Evolutionary conservation across 2,888 invertebrate genomes (phyloP), one percentile per base, ranked within the genome.

Genomic region (Antheraea assamensis): DNA sequence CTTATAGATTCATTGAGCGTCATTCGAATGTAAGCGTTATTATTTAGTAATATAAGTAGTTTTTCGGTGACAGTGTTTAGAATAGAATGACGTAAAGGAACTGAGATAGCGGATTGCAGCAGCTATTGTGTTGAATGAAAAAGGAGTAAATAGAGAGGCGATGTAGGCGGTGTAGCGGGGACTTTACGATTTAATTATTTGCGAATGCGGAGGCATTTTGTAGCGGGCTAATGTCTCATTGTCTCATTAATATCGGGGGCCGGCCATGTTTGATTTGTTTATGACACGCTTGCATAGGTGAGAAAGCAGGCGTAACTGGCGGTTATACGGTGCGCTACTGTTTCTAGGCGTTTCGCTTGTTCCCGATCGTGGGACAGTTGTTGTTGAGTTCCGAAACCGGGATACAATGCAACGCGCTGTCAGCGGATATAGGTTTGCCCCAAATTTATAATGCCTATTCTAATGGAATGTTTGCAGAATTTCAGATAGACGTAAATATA

Each of bases 161-260:
- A 91, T 88, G 93, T 91, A 91, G 93, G 93, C 93, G 93, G 92
- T 87, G 91, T 91, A 91, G 92, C 92, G 93, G 93, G 94, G 93
- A 90, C 93, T 94, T 94, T 94, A 94, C 94, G 94, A 94, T 94
- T 94, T 94, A 94, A 94, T 94, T 94, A 94, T 94, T 94, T 91
- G 94, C 94, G 92, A 94, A 93, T 93, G 92, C 93, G 92, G 93
- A 93, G 94, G 94, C 93, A 94, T 94, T 94, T 94, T 94, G 94
- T 94, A 93, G 90, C 92, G 91, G 88, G 90, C 94, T 94, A 94
- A 94, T 94, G 94, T 92, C 93, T 93, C 92, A 94, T 94, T 94
- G 94, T 94, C 93, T 94, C 93, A 93, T 94, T 94, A 94, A 94
- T 94, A 94, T 93, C 89, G 88, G 87, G 90, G 89, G 90, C 88